A percentile compares a stretch with the other conserved stretches of the same genome.
Conservation (phyloP, 2,113 vertebrate genomes). For the Cyprinodon variegatus region DNA sequence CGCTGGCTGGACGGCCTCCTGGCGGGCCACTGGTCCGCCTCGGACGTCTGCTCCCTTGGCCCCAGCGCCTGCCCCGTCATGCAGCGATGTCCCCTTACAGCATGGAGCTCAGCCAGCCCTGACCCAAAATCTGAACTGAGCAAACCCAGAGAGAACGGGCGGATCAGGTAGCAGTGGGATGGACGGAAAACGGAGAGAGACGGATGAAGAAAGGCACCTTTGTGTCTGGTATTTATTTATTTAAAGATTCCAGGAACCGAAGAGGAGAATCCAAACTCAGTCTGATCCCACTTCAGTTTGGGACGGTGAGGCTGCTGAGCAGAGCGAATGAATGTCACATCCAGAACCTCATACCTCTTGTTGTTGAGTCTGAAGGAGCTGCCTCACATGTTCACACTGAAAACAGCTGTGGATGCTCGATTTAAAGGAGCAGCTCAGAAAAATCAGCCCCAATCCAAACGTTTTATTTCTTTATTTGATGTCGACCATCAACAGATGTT, state of each 20-base stretch:
- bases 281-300: slow-evolving; percentile 10
- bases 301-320: slow-evolving; percentile 14
- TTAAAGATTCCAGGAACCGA: slow-evolving; percentile 26
- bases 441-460: not conserved
- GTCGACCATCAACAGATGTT: not conserved
- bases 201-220: slow-evolving; percentile 33
- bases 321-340: not conserved
- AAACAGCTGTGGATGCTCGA: not conserved
- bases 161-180: slow-evolving; percentile 90
- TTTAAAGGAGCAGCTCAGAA: not conserved
- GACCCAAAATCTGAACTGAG: slow-evolving; percentile 93
- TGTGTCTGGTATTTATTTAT: slow-evolving; percentile 64
- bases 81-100: slow-evolving; percentile 86
- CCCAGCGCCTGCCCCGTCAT: slow-evolving; percentile 86
- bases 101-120: slow-evolving; percentile 92
- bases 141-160: slow-evolving; percentile 83
- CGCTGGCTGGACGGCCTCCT: slow-evolving; percentile 91
- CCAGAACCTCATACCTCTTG: slow-evolving; percentile 43
- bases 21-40: slow-evolving; percentile 85
- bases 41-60: slow-evolving; percentile 86
- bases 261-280: not conserved
- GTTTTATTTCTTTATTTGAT: not conserved
- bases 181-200: not conserved
- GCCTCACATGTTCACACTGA: not conserved
- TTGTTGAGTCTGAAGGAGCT: not conserved